Conservation (phyloP, 2,888 invertebrate genomes). For the Troides aeacus region DNA sequence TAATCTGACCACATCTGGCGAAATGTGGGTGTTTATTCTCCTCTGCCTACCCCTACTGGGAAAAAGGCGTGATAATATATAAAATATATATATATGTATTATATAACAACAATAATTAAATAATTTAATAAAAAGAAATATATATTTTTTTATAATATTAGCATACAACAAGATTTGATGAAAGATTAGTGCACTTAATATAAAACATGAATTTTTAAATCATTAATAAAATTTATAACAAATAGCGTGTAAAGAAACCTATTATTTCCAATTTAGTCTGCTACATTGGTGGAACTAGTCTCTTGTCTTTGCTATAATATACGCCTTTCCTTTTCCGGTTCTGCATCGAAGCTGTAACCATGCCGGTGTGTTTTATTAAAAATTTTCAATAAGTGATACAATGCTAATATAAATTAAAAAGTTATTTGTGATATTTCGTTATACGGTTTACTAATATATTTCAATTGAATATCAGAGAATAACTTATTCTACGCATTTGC, state of each 20-base stretch:
- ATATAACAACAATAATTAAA: too few relatives aligned
- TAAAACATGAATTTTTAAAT: too few relatives aligned
- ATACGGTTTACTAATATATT: conserved; percentile 35
- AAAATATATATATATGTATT: too few relatives aligned
- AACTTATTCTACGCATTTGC: conserved; percentile 42
- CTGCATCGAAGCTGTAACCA: conserved; percentile 79
- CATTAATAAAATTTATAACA: background rate
- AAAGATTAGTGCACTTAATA: too few relatives aligned
- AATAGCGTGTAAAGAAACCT: background rate
- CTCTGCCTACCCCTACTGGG: too few relatives aligned
- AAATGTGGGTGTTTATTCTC: too few relatives aligned
- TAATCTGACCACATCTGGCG: too few relatives aligned
- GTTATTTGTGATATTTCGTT: conserved; percentile 40
- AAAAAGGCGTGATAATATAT: too few relatives aligned
- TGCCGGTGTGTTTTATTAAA: conserved; percentile 78
- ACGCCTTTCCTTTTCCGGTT: conserved; percentile 79
- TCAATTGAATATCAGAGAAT: conserved; percentile 23
- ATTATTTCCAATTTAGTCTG: conserved; percentile 11
- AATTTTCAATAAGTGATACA: conserved; percentile 47
- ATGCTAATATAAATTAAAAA: conserved; percentile 45
- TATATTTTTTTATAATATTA: too few relatives aligned
- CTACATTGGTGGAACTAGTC: conserved; percentile 36
- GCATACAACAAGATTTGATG: too few relatives aligned
- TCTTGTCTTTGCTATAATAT: conserved; percentile 55
- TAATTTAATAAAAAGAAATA: too few relatives aligned